Base-by-base conservation (phyloP, 1,140 invertebrate genomes). In the Caenorhabditis latens region DNA sequence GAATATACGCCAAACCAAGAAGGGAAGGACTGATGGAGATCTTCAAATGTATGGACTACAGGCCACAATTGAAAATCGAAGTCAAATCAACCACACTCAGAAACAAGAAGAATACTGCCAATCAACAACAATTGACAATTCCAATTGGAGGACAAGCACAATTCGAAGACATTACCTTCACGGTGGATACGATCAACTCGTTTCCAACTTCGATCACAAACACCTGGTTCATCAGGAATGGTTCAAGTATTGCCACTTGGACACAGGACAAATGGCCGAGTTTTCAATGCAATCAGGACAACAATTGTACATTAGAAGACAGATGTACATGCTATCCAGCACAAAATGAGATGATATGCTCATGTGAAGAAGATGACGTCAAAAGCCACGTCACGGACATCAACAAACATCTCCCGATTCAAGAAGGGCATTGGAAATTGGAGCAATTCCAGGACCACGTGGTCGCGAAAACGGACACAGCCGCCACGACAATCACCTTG, bases 1-100 rank as follows among this genome's bases (percentile, higher is more conserved):
- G 84, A 21, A 85, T 85, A 19, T 85, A 63, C 84, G 42, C 42
- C 13, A 19, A 16, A 8, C 19, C 84, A 8, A 61, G 19, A 61
- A 16, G 11, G 19, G 21, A 61, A 61, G 57, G 19, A 61, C 8
- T 19, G 7, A 14, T 19, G 11, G 57, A 61, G 21, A 61, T 61
- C 57, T 61, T 19, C 57, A 19, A 24, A n/a, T 61, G 57, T n/a
- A 19, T n/a, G 7, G 57, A 61, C 7, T 61, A 61, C 57, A n/a
- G 19, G 19, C 2, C 57, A n/a, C 11, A 8, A 8, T 11, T 19
- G 7, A 14, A 24, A 19, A 11, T 61, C 7, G 19, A 14, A 61
- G 21, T 61, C 13, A 61, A 11, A 24, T 14, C n/a, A 7, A 61
- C 19, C 7, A 61, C 11, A 61, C 57, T 61, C 19, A 61, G 19